A percentile compares a stretch with the other conserved stretches of the same genome.
Evolutionary conservation across 2,113 vertebrate species (phyloP).

Genomic region (Tiliqua scincoides): DNA sequence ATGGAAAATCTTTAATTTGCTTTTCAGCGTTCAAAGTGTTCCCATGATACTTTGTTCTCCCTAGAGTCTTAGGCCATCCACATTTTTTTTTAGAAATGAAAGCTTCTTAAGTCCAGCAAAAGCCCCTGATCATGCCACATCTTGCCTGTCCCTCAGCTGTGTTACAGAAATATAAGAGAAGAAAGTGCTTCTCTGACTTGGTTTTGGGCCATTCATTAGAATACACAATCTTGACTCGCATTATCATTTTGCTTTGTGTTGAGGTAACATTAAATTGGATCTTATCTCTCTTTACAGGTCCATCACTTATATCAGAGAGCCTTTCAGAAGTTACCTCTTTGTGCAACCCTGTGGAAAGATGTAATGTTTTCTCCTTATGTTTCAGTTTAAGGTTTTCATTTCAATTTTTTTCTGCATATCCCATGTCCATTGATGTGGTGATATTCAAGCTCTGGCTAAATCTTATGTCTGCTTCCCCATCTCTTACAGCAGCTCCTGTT

Average conservation of each 20-base stretch:
- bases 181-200: not conserved
- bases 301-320: constrained; percentile 92
- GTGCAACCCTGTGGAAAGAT: constrained; percentile 97
- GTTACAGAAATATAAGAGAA: not conserved
- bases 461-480: constrained; percentile 86
- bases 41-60: not conserved
- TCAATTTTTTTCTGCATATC: constrained; percentile 82
- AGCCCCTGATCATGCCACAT: not conserved
- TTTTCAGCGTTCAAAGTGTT: not conserved
- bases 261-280: constrained; percentile 53
- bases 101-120: not conserved
- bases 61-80: not conserved
- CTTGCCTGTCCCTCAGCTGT: not conserved
- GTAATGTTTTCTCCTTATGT: constrained; percentile 90
- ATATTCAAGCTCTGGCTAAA: constrained; percentile 77
- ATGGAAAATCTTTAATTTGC: not conserved
- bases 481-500: constrained; percentile 94
- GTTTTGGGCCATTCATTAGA: not conserved
- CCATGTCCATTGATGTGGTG: constrained; percentile 86
- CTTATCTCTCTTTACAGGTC: constrained; percentile 83
- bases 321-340: constrained; percentile 92
- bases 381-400: constrained; percentile 81
- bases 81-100: not conserved
- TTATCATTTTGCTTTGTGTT: not conserved
- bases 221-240: not conserved